Base-by-base conservation (phyloP, 2,888 invertebrate genomes). In the Drosophila paranaensis region DNA sequence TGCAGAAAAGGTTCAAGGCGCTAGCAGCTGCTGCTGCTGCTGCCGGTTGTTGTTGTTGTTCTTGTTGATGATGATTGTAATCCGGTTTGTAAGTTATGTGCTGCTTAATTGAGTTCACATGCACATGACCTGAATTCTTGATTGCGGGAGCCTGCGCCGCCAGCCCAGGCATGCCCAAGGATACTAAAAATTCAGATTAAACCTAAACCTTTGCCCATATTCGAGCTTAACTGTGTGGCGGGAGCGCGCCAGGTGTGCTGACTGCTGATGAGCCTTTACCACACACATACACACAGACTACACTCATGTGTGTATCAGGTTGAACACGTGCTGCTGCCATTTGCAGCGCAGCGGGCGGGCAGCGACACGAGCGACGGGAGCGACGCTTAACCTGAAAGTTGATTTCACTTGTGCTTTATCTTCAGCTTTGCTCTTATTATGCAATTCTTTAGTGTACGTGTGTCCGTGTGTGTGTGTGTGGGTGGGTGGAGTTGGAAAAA, bases 31-130 rank as follows among this genome's bases (percentile, higher is more conserved):
- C 53, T 53, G 50, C 37, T 42, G 40, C 20, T 45, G 45, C 37
- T 42, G 27, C n/a, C 35, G 43, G 10, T 56, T 20, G 20, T 64
- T 66, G 70, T 68, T 86, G 73, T 72, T 83, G 84, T 74, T n/a
- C n/a, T n/a, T 84, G 89, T 77, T 89, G 86, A 86, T 85, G 89
- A 88, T 90, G 90, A 90, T 91, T 90, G 90, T 90, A 90, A 90
- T 90, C 90, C 90, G 88, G 90, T 90, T 91, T 90, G 91, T 90
- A 91, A 90, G 91, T 91, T 90, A 90, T 90, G 90, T 90, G 91
- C 90, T 91, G 81, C 90, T 90, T 90, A 90, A 90, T 90, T 90
- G 91, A 90, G 91, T 90, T 90, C 90, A 88, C 86, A 90, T 90
- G 91, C 88, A 90, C 90, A 91, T 91, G 90, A 91, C 90, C 90